These are phyloP conservation scores for Pseudobourletiella spinata DNA, from an alignment of 1,140 invertebrate species.

Conservation along the genomic window DNA sequence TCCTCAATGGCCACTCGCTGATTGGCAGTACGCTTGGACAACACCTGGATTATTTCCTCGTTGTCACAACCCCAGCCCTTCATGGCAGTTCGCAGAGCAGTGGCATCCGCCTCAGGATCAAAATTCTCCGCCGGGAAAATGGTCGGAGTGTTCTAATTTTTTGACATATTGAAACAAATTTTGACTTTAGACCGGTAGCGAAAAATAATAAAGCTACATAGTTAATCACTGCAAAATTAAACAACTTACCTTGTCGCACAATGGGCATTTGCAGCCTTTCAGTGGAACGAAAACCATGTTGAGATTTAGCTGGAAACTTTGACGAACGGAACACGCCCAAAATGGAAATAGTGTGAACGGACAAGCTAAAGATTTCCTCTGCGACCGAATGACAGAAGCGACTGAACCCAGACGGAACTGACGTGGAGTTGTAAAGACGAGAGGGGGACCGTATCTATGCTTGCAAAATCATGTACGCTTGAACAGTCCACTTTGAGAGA, in stretches of 20 bases:
- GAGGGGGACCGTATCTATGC: no score
- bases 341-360: no score
- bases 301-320: no score
- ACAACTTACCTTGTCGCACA: slow-evolving; percentile 18
- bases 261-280: slow-evolving; percentile 10
- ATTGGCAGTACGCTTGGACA: slow-evolving; percentile 75
- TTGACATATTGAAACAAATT: background rate
- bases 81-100: slow-evolving; percentile 82
- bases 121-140: slow-evolving; percentile 75
- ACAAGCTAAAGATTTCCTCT: no score
- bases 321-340: no score
- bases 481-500: no score
- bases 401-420: no score
- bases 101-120: slow-evolving; percentile 79
- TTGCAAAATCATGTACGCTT: no score
- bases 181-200: background rate
- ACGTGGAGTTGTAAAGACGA: no score
- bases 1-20: slow-evolving; percentile 83
- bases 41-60: slow-evolving; percentile 78
- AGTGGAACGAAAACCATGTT: slow-evolving; percentile 20
- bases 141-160: slow-evolving; percentile 67
- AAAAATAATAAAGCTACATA: background rate
- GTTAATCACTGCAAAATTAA: background rate
- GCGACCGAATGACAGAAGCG: no score
- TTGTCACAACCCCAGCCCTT: slow-evolving; percentile 89